Percentiles rank a stretch among this genome's conserved stretches.
These are phyloP conservation scores for Coptotermes formosanus DNA, from an alignment of 1,140 invertebrate species.

Conservation along the genomic window DNA sequence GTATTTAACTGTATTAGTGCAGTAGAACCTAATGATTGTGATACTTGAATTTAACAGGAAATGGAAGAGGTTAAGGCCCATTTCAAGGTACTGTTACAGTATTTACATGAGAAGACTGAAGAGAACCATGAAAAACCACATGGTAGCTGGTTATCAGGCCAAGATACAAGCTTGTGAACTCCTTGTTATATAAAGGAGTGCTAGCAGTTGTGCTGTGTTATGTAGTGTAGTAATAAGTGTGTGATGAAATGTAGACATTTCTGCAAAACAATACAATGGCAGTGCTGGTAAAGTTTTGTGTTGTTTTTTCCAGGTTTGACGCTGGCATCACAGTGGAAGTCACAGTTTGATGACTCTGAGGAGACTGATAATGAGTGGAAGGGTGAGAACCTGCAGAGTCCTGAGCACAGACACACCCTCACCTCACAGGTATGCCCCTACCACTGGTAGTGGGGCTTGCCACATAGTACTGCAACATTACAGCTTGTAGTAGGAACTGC, in stretches of 20 bases:
- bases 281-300: not conserved
- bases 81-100: too few species aligned
- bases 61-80: too few species aligned
- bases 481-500: too few species aligned
- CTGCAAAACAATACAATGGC: not conserved
- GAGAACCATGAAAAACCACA: too few species aligned
- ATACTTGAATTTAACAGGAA: too few species aligned
- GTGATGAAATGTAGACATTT: not conserved
- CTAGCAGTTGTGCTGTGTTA: too few species aligned
- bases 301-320: constrained; percentile 65
- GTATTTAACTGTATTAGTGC: too few species aligned
- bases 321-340: constrained; percentile 88
- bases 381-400: constrained; percentile 71
- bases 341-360: constrained; percentile 90
- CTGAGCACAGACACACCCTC: constrained; percentile 55
- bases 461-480: not conserved
- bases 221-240: not conserved
- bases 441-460: not conserved
- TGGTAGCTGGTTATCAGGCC: too few species aligned
- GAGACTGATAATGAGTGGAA: constrained; percentile 88
- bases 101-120: too few species aligned
- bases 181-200: too few species aligned
- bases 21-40: too few species aligned
- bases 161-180: too few species aligned
- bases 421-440: constrained; percentile 35